These are phyloP conservation scores for Hetaerina titia DNA, from an alignment of 2,888 invertebrate genomes.

Conservation along the genomic window DNA sequence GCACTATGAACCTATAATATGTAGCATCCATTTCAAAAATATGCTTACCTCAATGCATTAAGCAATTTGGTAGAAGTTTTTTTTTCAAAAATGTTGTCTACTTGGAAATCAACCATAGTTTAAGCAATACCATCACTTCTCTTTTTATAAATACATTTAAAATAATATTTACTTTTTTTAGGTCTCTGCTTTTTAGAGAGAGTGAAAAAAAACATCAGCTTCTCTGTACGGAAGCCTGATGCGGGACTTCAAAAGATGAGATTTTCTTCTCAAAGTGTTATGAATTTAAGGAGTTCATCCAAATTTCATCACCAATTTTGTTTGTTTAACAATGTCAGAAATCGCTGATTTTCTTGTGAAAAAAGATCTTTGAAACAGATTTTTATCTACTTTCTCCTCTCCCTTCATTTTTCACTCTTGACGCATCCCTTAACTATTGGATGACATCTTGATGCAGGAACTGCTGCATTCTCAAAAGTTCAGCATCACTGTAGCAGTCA, in stretches of 20 bases:
- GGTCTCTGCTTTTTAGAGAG: not conserved
- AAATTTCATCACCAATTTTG: conserved; percentile 3
- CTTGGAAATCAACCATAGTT: not conserved
- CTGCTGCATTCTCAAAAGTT: conserved; percentile 22
- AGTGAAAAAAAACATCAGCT: not conserved
- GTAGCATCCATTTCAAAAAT: not conserved
- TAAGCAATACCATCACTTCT: not conserved
- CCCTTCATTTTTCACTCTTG: conserved; percentile 2
- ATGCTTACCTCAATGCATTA: not conserved
- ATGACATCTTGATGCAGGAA: not conserved
- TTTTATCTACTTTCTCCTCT: conserved; percentile 24
- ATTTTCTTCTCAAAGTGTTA: not conserved
- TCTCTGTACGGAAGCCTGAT: not conserved
- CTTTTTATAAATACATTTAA: not conserved
- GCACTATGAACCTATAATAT: not conserved
- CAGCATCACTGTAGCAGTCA: not conserved
- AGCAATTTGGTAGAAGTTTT: not conserved
- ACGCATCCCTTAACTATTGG: not conserved
- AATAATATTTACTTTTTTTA: not conserved
- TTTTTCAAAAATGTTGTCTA: not conserved
- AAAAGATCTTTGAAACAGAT: not conserved
- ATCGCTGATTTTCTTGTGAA: conserved; percentile 1
- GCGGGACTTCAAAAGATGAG: not conserved
- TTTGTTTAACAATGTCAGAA: not conserved
- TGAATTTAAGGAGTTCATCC: not conserved